Percentiles rank a stretch among this genome's conserved stretches.
phyloP scores from a whole-genome alignment of 1,140 invertebrate species.

The Tetramorium alpestre region DNA sequence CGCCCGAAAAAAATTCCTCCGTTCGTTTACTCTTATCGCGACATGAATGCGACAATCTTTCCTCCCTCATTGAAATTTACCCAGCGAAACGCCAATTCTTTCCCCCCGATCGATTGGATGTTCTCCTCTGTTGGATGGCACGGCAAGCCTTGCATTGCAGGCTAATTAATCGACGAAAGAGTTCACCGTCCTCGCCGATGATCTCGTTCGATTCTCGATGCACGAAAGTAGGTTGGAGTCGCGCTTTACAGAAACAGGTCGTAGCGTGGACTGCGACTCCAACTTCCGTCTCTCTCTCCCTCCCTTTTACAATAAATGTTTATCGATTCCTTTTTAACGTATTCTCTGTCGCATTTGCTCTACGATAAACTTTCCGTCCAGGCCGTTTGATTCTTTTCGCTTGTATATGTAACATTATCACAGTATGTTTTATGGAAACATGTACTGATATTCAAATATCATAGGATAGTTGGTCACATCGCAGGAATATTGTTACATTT shows the following conservation, averaged over 20 bases:
- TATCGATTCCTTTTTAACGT: no score
- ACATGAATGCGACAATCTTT: background rate
- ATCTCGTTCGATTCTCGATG: conserved; percentile 47
- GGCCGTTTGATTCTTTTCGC: no score
- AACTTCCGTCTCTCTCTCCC: background rate
- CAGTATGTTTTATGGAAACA: no score
- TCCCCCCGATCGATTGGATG: background rate
- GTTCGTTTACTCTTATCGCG: background rate
- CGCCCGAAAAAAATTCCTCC: background rate
- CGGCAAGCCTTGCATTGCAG: no score
- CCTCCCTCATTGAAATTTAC: background rate
- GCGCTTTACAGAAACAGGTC: conserved; percentile 77
- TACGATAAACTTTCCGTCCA: no score
- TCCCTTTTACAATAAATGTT: background rate
- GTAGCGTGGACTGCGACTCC: conserved; percentile 70
- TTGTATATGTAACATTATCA: no score
- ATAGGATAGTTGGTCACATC: no score
- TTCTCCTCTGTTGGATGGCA: no score
- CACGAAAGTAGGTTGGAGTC: conserved; percentile 73
- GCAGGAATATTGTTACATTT: no score
- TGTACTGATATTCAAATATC: no score
- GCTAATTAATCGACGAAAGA: conserved; percentile 6
- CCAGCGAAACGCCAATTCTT: background rate
- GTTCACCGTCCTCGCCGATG: background rate
- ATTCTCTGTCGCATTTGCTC: no score